A percentile compares a stretch with the other conserved stretches of the same genome.
phyloP scores from a whole-genome alignment of 2,797 vertebrate species.

The Hirundo rustica region DNA sequence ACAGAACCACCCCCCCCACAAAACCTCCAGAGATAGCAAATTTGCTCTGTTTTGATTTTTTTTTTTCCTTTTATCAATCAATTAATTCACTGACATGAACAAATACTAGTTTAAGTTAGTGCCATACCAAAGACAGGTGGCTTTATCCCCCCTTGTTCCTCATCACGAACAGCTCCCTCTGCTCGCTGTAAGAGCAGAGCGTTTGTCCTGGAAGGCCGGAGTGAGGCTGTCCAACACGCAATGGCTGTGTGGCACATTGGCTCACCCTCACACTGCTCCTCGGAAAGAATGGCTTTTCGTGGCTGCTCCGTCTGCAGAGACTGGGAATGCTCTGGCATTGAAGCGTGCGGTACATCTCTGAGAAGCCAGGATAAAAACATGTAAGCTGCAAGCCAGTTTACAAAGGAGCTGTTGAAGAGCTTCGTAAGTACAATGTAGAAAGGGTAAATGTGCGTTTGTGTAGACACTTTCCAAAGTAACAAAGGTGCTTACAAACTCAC shows the following conservation, averaged over 20 bases:
- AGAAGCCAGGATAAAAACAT: neutral
- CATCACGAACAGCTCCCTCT: neutral
- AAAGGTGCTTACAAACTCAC: neutral
- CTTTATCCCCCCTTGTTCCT: neutral
- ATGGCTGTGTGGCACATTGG: fast-evolving
- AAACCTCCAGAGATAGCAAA: neutral
- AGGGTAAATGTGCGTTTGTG: neutral
- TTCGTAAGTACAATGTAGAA: neutral
- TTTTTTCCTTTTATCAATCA: neutral
- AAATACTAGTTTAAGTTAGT: neutral
- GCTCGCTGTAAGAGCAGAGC: neutral
- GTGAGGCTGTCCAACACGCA: neutral
- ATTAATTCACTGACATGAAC: neutral
- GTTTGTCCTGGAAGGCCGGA: neutral
- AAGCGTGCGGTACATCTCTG: neutral
- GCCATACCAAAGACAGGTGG: neutral
- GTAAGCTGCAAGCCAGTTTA: neutral
- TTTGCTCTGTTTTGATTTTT: neutral
- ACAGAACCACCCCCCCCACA: neutral
- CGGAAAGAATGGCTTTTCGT: neutral
- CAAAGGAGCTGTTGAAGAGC: neutral
- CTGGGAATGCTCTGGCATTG: neutral
- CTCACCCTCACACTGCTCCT: neutral
- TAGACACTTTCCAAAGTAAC: neutral
- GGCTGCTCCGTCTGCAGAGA: neutral